A percentile compares a stretch with the other conserved stretches of the same genome.
These are phyloP conservation scores for Drosophila tripunctata DNA, from an alignment of 2,888 invertebrate genomes.

Conservation along the genomic window DNA sequence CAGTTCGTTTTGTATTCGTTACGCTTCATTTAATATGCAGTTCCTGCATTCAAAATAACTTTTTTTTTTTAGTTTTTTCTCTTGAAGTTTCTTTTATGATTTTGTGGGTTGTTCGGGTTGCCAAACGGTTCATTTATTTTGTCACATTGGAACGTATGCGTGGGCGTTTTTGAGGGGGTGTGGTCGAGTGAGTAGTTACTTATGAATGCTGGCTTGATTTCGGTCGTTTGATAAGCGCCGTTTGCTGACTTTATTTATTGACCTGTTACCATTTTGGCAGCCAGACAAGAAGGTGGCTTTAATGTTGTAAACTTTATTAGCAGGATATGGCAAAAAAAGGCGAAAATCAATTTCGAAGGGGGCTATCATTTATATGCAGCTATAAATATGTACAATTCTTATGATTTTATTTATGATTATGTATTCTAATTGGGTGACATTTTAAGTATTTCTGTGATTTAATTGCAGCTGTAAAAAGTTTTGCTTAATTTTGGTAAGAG, in stretches of 20 bases:
- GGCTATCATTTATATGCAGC: not conserved
- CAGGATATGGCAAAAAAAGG: conserved; percentile 51
- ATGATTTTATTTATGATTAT: not conserved
- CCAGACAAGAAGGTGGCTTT: conserved; percentile 54
- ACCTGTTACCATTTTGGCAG: conserved; percentile 57
- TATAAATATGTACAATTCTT: not conserved
- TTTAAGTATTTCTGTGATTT: not conserved
- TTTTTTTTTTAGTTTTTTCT: conserved; percentile 16
- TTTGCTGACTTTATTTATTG: conserved; percentile 68
- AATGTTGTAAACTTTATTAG: conserved; percentile 41
- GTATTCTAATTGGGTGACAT: not conserved
- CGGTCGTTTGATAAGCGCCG: conserved; percentile 53
- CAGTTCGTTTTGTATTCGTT: conserved; percentile 43
- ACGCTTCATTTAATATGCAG: conserved; percentile 75
- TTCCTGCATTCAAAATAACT: conserved; percentile 51
- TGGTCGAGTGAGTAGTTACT: conserved; percentile 9
- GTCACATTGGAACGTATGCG: conserved; percentile 55
- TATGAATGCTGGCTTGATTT: conserved; percentile 55
- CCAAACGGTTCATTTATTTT: conserved; percentile 70
- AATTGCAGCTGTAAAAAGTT: not conserved
- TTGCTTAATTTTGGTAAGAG: not conserved
- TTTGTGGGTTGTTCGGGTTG: conserved; percentile 31
- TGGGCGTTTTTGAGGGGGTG: conserved; percentile 48
- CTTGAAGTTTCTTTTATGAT: conserved; percentile 20
- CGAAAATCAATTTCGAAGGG: conserved; percentile 42